phyloP scores from a whole-genome alignment of 2,797 vertebrate genomes.

The Siniperca undulata region DNA sequence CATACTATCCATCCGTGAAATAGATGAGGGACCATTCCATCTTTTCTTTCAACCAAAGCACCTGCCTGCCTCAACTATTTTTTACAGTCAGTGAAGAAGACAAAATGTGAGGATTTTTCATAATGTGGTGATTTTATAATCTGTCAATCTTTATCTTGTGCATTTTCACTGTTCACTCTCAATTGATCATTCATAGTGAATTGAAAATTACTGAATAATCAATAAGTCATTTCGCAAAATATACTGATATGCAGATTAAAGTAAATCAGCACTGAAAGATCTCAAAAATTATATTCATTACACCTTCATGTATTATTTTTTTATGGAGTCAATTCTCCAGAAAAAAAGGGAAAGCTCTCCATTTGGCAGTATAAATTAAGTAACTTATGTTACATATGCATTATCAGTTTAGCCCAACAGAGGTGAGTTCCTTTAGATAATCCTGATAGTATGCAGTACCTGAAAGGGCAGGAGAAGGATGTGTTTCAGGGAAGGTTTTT shows the following conservation, averaged over 20 bases:
- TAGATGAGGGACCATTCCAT: conserved; percentile 73
- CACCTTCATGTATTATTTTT: conserved; percentile 4
- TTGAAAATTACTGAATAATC: conserved; percentile 49
- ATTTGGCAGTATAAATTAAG: conserved; percentile 25
- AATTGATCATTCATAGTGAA: conserved; percentile 45
- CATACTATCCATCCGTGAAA: conserved; percentile 81
- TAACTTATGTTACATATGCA: conserved; percentile 21
- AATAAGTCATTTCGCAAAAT: conserved; percentile 25
- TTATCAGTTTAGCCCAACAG: conserved; percentile 32
- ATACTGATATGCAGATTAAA: conserved; percentile 27
- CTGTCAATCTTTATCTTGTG: conserved; percentile 69
- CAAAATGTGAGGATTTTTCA: conserved; percentile 55
- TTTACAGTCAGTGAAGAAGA: conserved; percentile 62
- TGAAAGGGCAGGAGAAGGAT: conserved; percentile 58
- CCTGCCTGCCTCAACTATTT: conserved; percentile 45
- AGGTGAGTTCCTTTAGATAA: conserved; percentile 55
- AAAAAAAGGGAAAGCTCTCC: neutral
- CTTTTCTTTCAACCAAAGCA: conserved; percentile 62
- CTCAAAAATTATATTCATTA: conserved; percentile 3
- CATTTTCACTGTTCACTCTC: conserved; percentile 38
- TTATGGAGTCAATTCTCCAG: neutral
- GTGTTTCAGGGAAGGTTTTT: conserved; percentile 65
- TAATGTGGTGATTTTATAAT: conserved; percentile 53
- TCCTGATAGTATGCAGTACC: conserved; percentile 42
- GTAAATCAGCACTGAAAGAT: neutral